These are phyloP conservation scores for Ctenoplectra terminalis DNA, from an alignment of 1,140 invertebrate species.

Conservation along the genomic window DNA sequence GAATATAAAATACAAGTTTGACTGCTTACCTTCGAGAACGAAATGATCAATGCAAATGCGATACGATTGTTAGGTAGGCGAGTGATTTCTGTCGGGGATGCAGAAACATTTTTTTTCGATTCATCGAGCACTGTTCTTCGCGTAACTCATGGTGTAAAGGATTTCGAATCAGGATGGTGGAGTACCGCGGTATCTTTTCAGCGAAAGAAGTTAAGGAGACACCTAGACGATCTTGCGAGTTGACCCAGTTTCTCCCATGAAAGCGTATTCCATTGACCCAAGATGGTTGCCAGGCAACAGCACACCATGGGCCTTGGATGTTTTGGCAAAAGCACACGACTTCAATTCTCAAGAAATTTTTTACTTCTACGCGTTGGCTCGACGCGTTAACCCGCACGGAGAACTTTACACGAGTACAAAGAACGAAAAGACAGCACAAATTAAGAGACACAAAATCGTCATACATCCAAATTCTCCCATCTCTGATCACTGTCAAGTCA, in stretches of 20 bases:
- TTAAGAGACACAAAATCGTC: neutral
- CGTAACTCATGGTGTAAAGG: neutral
- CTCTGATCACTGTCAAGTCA: neutral
- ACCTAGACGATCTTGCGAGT: constrained; percentile 60
- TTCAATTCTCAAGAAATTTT: neutral
- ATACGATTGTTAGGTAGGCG: neutral
- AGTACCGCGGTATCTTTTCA: constrained; percentile 1
- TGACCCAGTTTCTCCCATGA: constrained; percentile 73
- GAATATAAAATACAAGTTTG: neutral
- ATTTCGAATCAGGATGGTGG: neutral
- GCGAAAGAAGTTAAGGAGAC: constrained; percentile 42
- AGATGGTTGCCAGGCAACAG: constrained; percentile 72
- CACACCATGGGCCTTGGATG: constrained; percentile 52
- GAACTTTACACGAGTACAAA: neutral
- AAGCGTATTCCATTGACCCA: constrained; percentile 71
- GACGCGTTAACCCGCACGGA: neutral
- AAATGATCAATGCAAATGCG: neutral
- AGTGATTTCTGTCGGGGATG: neutral
- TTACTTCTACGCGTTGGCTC: neutral
- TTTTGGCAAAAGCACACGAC: constrained; percentile 38
- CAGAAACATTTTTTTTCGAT: neutral
- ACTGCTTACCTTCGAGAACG: neutral
- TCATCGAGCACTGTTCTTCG: neutral
- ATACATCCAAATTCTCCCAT: neutral
- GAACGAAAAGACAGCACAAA: neutral